phyloP scores from a whole-genome alignment of 2,888 invertebrate species.

The Patella ulyssiponensis region DNA sequence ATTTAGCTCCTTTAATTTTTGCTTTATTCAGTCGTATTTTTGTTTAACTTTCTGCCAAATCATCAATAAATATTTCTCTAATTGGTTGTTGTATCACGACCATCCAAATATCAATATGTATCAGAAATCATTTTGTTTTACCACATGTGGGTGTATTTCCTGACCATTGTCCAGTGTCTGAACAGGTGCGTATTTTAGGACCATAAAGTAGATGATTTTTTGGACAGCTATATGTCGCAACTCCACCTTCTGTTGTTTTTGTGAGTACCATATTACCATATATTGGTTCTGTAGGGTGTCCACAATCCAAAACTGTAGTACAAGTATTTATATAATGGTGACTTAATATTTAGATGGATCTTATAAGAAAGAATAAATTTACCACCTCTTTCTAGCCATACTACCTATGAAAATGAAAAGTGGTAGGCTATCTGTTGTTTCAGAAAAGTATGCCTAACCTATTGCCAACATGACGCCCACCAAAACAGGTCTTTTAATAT shows the following conservation, averaged over 20 bases:
- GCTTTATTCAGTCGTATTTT: not conserved
- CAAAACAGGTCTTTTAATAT: no score
- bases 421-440: no score
- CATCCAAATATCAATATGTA: no score
- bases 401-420: no score
- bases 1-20: no score
- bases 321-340: no score
- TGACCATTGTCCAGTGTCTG: not conserved
- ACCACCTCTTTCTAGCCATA: no score
- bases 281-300: not conserved
- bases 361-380: no score
- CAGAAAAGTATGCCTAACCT: no score
- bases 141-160: not conserved
- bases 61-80: not conserved
- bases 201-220: not conserved
- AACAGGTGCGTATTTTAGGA: not conserved
- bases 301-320: not conserved
- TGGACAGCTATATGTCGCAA: not conserved
- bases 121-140: not conserved
- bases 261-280: not conserved
- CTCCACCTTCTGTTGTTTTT: not conserved
- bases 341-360: no score
- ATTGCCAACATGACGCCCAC: no score
- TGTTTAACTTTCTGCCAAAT: not conserved
- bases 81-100: no score